These are phyloP conservation scores for Antitype chi DNA, from an alignment of 2,888 invertebrate species.

Conservation along the genomic window DNA sequence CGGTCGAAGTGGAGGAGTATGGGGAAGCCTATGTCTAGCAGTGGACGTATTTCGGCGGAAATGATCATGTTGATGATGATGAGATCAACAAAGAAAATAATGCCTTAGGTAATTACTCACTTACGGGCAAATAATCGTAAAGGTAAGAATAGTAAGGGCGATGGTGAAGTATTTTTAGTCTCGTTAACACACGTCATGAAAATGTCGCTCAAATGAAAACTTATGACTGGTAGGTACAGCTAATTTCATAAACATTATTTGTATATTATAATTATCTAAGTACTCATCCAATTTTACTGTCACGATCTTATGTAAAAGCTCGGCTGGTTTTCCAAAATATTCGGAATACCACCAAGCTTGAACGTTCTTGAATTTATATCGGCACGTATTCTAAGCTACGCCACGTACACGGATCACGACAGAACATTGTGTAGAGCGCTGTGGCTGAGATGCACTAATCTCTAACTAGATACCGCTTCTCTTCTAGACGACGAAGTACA, in stretches of 20 bases:
- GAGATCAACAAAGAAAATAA: too few species aligned
- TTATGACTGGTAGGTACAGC: neutral
- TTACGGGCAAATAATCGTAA: neutral
- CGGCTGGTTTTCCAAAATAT: neutral
- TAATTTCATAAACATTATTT: neutral
- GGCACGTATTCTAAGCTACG: conserved; percentile 13
- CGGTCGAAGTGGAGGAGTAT: too few species aligned
- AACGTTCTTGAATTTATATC: conserved; percentile 23
- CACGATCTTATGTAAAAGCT: neutral
- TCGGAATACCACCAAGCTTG: neutral
- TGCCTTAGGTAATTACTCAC: neutral
- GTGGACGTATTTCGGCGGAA: too few species aligned
- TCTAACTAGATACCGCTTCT: conserved; percentile 16
- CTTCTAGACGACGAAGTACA: conserved; percentile 6
- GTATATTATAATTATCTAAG: neutral
- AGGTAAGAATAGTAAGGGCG: neutral
- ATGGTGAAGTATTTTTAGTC: neutral
- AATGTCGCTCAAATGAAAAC: neutral
- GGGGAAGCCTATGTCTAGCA: too few species aligned
- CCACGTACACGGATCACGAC: conserved; percentile 12
- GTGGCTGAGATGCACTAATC: conserved; percentile 47
- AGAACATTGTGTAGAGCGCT: conserved; percentile 18
- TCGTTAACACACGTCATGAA: too few species aligned
- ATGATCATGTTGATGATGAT: too few species aligned
- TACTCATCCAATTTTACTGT: neutral